Conservation (phyloP, 2,888 invertebrate species). For the Drosophila aldrichi region DNA sequence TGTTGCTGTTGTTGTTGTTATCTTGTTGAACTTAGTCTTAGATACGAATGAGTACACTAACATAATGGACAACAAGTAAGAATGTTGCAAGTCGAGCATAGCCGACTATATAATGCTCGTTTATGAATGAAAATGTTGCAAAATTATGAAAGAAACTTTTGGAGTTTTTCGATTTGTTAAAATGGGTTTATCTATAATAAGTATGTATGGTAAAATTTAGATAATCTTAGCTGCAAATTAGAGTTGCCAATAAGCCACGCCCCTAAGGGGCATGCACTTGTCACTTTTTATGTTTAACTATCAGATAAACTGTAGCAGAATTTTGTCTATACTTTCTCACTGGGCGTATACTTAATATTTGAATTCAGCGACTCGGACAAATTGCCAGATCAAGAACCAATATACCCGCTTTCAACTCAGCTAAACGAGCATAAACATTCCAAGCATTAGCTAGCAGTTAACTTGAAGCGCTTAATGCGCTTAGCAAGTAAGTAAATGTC, state of each 20-base stretch:
- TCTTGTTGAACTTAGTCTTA: slow-evolving; percentile 33
- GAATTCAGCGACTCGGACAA: not conserved
- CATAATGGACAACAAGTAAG: slow-evolving; percentile 46
- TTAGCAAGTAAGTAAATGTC: slow-evolving; percentile 52
- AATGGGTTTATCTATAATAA: not conserved
- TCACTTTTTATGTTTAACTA: not conserved
- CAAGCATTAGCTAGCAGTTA: slow-evolving; percentile 47
- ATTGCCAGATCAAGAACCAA: not conserved
- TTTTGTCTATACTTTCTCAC: not conserved
- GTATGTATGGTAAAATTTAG: not conserved
- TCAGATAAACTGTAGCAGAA: no score
- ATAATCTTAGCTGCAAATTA: not conserved
- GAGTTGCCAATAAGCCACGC: not conserved
- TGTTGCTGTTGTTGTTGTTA: slow-evolving; percentile 5
- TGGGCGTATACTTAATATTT: not conserved
- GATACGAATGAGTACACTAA: slow-evolving; percentile 28
- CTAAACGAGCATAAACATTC: slow-evolving; percentile 19
- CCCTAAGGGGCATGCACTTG: no score
- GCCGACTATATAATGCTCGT: slow-evolving; percentile 2
- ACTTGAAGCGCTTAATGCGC: slow-evolving; percentile 68
- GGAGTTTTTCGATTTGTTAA: no score
- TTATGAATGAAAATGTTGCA: no score
- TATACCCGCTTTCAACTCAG: not conserved
- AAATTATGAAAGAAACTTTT: not conserved
- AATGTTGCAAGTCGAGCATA: slow-evolving; percentile 3